Evolutionary conservation across 1,140 invertebrate genomes (phyloP), one percentile per base, ranked within the genome.

Genomic region (Callitettix versicolor): DNA sequence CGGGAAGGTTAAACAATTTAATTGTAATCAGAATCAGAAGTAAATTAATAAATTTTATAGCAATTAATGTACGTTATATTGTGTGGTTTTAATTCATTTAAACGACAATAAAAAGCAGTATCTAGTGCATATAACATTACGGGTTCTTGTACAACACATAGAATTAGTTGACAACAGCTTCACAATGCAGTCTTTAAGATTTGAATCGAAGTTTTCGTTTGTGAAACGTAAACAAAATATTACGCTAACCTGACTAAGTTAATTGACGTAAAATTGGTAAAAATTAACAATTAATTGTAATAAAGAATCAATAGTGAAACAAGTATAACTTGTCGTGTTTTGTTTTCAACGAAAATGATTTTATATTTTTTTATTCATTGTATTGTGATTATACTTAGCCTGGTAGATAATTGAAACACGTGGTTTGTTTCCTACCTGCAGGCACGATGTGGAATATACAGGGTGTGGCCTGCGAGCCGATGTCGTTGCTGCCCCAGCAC

Each of bases 361-460:
- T 15, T 18, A 3, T 41, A 5, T 14, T 5, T 4, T 3, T 18
- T 14, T 3, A 3, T 3, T 41, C 4, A 3, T 41, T 14, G 3
- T 5, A 14, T 3, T 41, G 3, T 12, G 5, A 5, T 41, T 41
- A 5, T 5, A 3, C 3, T 5, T 5, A 41, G 3, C 3, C 38
- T 41, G 3, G n/a, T 3, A 5, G 3, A 5, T 5, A 5, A 41
- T 3, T 41, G 14, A 3, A 4, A 41, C 14, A 15, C 14, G 3
- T 3, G n/a, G n/a, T n/a, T n/a, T n/a, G n/a, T n/a, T n/a, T n/a
- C 56, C 63, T 59, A 74, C 72, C 75, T 49, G 75, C 76, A 30
- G 77, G 75, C 41, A 79, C 73, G 22, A 80, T 69, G 53, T 77
- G 75, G 61, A 75, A 78, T 9, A 74, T 67, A 64, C 78, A 80